Base-by-base conservation (phyloP, 2,888 invertebrate genomes). In the Sinopyrophorus schimmeli region DNA sequence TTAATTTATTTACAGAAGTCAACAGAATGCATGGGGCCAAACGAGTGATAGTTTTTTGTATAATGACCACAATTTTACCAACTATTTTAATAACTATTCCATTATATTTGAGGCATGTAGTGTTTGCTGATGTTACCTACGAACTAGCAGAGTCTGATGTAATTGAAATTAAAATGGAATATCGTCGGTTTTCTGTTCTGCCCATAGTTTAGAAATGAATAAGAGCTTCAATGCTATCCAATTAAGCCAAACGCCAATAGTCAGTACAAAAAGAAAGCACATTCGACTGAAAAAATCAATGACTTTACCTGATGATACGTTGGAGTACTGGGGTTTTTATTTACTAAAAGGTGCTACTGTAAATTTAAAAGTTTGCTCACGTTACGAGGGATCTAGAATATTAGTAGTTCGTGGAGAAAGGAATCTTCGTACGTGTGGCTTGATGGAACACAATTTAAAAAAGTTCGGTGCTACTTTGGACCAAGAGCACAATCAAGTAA, bases 301-400 rank as follows among this genome's bases (percentile, higher is more conserved):
- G 87, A 80, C 78, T 1, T 72, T 92, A 53, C 89, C 89, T 0
- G 91, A 91, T 69, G 91, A 91, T 63, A 89, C 90, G 5, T 73
- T 91, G 20, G 91, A 92, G 70, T 92, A 91, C 70, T 92, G 90
- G 90, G 90, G 91, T 2, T 91, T 92, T 73, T 91, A 87, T 74
- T 75, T 92, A 31, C 75, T 89, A 34, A 82, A 84, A 71, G 90
- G 89, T 14, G 89, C 91, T 1, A 80, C 80, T 6, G 89, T 92
- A 1, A 80, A 82, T 55, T 74, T 92, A 14, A 86, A 87, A 64
- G 86, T 87, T 28, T 92, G 91, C 68, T 90, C 91, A 6, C 80
- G 86, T 66, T 86, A 81, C 67, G 81, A 84, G 59, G 91, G 91
- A 9, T 86, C 90, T 0, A 82, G 87, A 47, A 83, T 92, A 63